Evolutionary conservation across 1,140 invertebrate genomes (phyloP).

Genomic region (Ruditapes philippinarum): DNA sequence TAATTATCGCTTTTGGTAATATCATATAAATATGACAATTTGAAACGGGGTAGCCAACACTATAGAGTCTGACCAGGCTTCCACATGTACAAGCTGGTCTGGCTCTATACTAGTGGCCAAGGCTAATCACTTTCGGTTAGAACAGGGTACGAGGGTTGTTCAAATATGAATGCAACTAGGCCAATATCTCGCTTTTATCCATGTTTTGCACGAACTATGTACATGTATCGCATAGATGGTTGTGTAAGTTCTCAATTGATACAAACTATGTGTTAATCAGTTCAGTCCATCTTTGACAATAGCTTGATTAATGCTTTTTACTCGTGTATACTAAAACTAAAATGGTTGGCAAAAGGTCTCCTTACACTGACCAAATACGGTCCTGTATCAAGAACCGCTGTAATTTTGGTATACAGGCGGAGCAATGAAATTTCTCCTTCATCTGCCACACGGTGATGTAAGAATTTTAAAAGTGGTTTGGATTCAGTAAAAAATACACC

Average conservation of each 20-base stretch:
- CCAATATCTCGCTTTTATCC: background rate
- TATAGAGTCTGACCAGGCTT: no score
- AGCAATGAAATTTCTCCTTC: background rate
- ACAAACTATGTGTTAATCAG: background rate
- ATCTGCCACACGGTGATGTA: background rate
- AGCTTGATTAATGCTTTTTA: background rate
- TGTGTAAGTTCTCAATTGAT: background rate
- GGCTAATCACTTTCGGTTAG: no score
- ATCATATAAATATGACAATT: no score
- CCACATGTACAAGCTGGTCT: no score
- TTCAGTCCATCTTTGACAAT: background rate
- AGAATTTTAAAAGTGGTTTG: background rate
- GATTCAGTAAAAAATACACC: background rate
- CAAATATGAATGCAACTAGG: slow-evolving; percentile 7
- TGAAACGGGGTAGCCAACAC: no score
- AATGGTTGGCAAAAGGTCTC: background rate
- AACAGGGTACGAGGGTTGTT: background rate
- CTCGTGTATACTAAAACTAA: background rate
- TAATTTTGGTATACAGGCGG: background rate
- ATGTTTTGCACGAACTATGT: no score
- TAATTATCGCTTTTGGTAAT: no score
- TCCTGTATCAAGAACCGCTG: background rate
- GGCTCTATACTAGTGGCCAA: no score
- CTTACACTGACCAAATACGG: background rate
- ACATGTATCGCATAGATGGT: background rate